Evolutionary conservation across 2,888 invertebrate species (phyloP), one percentile per base, ranked within the genome.

Genomic region (Mesorhabditis spiculigera): DNA sequence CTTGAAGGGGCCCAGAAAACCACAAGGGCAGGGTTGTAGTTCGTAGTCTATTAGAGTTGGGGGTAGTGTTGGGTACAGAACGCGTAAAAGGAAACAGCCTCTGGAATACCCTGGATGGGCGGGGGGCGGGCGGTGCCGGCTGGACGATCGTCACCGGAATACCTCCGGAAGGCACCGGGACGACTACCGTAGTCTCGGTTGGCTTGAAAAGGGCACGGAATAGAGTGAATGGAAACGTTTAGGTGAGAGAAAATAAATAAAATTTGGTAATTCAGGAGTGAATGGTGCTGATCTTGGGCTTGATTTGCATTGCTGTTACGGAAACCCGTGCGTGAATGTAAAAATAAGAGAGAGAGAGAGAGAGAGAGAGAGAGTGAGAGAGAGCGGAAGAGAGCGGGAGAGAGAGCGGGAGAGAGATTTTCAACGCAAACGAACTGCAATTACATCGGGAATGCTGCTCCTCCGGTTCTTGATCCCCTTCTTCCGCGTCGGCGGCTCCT

Each of bases 381-480:
- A 50, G 58, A 50, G 1, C n/a, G n/a, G n/a, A n/a, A 43, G 6
- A 10, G 41, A 65, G 44, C 4, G 44, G 3, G 3, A 13, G 58
- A 50, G 8, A 50, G 58, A 50, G 6, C n/a, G n/a, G n/a, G 28
- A 43, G 6, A 10, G 41, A 65, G 58, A 50, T 50, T 50, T 28
- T 28, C 28, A 28, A 28, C n/a, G 58, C 8, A 50, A 50, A 13
- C 45, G 62, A 10, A 78, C 78, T 68, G 75, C 65, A 66, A 78
- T 73, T 41, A 73, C 74, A 65, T 80, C 80, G 16, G 80, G 80
- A 69, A 81, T 79, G 68, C 76, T 77, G 58, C 74, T 77, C 13
- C 79, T 63, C 16, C 81, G 62, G 71, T 77, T 79, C 45, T 76
- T 74, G 3, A 75, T 69, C 2, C 70, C 72, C 66, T 73, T 77